A percentile compares a stretch with the other conserved stretches of the same genome.
phyloP scores from a whole-genome alignment of 92 coral and sea anemone species.

The Epizoanthus illoricatus region DNA sequence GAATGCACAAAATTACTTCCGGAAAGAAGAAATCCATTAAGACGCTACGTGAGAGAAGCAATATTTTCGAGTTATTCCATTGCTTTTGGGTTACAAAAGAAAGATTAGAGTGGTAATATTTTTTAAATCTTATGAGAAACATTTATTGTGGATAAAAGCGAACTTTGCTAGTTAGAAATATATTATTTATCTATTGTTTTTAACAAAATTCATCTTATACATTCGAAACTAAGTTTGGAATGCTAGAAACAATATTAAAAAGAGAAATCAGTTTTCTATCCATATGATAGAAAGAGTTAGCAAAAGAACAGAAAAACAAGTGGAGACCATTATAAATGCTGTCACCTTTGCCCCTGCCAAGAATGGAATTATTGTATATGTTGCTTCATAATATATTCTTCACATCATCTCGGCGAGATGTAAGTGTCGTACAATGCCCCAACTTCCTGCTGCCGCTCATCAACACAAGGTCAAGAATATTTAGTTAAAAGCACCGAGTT shows the following conservation, averaged over 20 bases:
- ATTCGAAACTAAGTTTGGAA: not conserved
- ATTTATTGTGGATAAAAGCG: conserved; percentile 16
- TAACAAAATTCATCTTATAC: not conserved
- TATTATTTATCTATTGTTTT: not conserved
- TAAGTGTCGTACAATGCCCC: not conserved
- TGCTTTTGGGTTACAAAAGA: conserved; percentile 57
- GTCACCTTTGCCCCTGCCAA: conserved; percentile 63
- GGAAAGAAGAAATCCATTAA: conserved; percentile 58
- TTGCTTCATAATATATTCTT: conserved; percentile 38
- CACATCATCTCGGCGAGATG: conserved; percentile 44
- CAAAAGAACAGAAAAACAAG: conserved; percentile 37
- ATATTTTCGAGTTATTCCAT: conserved; percentile 42
- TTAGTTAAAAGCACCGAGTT: not conserved
- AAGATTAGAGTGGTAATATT: conserved; percentile 24
- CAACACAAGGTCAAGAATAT: not conserved
- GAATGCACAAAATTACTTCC: conserved; percentile 62
- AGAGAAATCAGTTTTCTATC: not conserved
- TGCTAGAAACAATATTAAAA: not conserved
- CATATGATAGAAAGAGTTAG: not conserved
- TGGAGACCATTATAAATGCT: conserved; percentile 37
- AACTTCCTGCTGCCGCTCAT: not conserved
- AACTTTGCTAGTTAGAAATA: not conserved
- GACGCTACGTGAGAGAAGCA: conserved; percentile 51
- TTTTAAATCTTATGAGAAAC: conserved; percentile 21
- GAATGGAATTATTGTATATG: conserved; percentile 46